phyloP scores from a whole-genome alignment of 92 coral and sea anemone species.

The Phenganax marumi region DNA sequence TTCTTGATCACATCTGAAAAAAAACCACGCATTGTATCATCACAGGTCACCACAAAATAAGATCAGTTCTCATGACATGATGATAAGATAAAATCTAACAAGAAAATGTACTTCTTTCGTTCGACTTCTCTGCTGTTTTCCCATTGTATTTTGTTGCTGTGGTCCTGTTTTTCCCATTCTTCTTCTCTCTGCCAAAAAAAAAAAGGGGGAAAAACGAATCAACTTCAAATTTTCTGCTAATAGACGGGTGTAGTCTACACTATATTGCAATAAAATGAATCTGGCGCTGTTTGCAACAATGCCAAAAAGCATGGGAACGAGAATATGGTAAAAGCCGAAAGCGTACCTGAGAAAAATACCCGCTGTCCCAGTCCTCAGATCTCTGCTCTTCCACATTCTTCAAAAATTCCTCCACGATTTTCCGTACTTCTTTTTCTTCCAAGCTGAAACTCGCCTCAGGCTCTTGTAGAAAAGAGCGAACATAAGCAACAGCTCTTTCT shows the following conservation, averaged over 20 bases:
- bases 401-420: background rate
- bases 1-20: constrained; percentile 65
- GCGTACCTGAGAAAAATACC: constrained; percentile 3
- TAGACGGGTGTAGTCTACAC: no score
- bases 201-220: background rate
- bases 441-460: constrained; percentile 1
- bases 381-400: constrained; percentile 34
- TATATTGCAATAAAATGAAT: no score
- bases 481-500: constrained; percentile 73
- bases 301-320: background rate
- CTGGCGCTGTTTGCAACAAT: background rate
- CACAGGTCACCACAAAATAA: background rate
- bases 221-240: no score
- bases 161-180: constrained; percentile 42
- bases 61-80: background rate
- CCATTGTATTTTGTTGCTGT: constrained; percentile 35
- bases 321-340: background rate
- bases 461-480: constrained; percentile 63
- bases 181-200: background rate
- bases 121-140: constrained; percentile 31
- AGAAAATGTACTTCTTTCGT: constrained; percentile 11
- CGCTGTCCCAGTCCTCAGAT: background rate
- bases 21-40: background rate
- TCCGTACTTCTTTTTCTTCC: constrained; percentile 14
- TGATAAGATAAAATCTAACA: background rate